Conservation (phyloP, 1,140 invertebrate species). For the Cataglyphis hispanica region DNA sequence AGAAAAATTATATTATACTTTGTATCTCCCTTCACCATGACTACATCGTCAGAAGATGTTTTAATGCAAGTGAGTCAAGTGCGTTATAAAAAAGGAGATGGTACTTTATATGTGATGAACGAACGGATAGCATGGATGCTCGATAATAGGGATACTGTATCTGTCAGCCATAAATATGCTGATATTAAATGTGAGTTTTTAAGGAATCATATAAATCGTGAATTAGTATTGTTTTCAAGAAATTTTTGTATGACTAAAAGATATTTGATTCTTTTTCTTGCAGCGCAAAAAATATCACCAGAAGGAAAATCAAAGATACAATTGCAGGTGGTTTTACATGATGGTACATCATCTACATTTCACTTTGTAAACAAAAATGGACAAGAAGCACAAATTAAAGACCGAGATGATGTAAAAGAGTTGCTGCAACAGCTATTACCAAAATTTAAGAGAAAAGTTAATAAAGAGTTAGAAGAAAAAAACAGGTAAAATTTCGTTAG, state of each 20-base stretch:
- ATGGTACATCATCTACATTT: slow-evolving; percentile 97
- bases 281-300: slow-evolving; percentile 99
- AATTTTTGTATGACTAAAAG: neutral
- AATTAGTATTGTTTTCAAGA: neutral
- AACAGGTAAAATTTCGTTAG: slow-evolving; percentile 86
- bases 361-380: slow-evolving; percentile 98
- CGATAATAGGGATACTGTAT: slow-evolving; percentile 95
- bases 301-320: slow-evolving; percentile 99
- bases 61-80: slow-evolving; percentile 96
- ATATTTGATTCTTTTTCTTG: slow-evolving; percentile 73
- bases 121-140: slow-evolving; percentile 98
- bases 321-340: slow-evolving; percentile 98
- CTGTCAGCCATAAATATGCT: slow-evolving; percentile 96
- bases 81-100: slow-evolving; percentile 98
- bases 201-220: slow-evolving; percentile 37
- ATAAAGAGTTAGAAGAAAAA: slow-evolving; percentile 97
- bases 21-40: slow-evolving; percentile 87
- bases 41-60: slow-evolving; percentile 96
- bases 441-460: slow-evolving; percentile 98
- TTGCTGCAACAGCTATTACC: slow-evolving; percentile 96
- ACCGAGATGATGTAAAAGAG: slow-evolving; percentile 98
- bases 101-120: slow-evolving; percentile 98
- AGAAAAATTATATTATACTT: slow-evolving; percentile 71
- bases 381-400: slow-evolving; percentile 93
- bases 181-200: slow-evolving; percentile 96